These are phyloP conservation scores for Polypedilum pembai DNA, from an alignment of 1,140 invertebrate genomes.

Conservation along the genomic window DNA sequence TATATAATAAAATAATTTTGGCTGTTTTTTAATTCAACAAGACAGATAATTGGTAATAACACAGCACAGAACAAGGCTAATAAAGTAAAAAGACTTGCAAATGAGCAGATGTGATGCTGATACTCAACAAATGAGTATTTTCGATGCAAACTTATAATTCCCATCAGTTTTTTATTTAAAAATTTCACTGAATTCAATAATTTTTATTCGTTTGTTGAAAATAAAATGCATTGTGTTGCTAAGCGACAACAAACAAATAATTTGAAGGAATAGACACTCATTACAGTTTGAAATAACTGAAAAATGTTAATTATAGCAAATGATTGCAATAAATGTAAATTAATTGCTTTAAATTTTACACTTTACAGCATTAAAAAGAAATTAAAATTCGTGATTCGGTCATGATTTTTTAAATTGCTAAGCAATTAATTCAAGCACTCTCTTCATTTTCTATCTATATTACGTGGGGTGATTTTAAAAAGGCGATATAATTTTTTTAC, in stretches of 20 bases:
- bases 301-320: background rate
- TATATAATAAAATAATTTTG: background rate
- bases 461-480: slow-evolving; percentile 6
- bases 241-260: too few relatives aligned
- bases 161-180: background rate
- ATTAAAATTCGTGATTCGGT: background rate
- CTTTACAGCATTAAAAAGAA: background rate
- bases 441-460: too few relatives aligned
- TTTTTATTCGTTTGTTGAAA: too few relatives aligned
- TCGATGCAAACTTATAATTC: slow-evolving; percentile 11
- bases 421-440: background rate
- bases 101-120: slow-evolving; percentile 23
- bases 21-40: background rate
- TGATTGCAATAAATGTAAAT: background rate
- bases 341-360: background rate
- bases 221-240: too few relatives aligned
- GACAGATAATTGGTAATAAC: background rate
- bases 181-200: background rate
- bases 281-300: too few relatives aligned
- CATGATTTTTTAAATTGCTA: background rate
- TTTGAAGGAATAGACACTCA: too few relatives aligned
- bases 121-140: slow-evolving; percentile 21
- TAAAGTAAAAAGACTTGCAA: background rate
- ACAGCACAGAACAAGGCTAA: background rate
- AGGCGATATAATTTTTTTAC: background rate